phyloP scores from a whole-genome alignment of 2,113 vertebrate genomes.

The Ammospiza nelsoni region DNA sequence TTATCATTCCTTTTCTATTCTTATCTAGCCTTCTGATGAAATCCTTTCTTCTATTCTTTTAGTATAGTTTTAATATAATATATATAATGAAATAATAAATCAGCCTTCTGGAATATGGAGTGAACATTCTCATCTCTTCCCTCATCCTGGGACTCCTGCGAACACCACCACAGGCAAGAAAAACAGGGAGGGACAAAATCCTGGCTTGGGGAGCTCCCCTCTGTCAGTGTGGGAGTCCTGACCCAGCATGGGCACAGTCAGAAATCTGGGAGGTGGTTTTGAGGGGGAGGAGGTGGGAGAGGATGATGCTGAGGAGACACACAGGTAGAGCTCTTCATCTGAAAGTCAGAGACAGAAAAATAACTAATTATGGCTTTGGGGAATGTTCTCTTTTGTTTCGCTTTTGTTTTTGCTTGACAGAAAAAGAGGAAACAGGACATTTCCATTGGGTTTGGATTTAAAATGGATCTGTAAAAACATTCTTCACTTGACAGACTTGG shows the following conservation, averaged over 20 bases:
- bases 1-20: no score
- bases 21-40: no score
- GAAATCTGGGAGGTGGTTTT: background rate
- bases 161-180: no score
- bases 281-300: background rate
- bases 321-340: background rate
- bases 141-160: no score
- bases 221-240: background rate
- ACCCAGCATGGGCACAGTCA: background rate
- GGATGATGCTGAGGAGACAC: background rate
- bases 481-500: background rate
- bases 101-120: no score
- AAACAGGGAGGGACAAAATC: background rate
- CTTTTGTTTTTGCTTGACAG: background rate
- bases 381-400: background rate
- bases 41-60: no score
- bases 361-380: background rate
- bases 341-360: background rate
- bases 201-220: background rate
- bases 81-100: no score
- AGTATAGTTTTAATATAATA: no score
- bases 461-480: background rate
- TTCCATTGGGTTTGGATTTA: background rate
- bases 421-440: background rate
- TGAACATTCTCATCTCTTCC: no score